A percentile compares a stretch with the other conserved stretches of the same genome.
Evolutionary conservation across 2,113 vertebrate species (phyloP).

Genomic region (Leucoraja erinaceus): DNA sequence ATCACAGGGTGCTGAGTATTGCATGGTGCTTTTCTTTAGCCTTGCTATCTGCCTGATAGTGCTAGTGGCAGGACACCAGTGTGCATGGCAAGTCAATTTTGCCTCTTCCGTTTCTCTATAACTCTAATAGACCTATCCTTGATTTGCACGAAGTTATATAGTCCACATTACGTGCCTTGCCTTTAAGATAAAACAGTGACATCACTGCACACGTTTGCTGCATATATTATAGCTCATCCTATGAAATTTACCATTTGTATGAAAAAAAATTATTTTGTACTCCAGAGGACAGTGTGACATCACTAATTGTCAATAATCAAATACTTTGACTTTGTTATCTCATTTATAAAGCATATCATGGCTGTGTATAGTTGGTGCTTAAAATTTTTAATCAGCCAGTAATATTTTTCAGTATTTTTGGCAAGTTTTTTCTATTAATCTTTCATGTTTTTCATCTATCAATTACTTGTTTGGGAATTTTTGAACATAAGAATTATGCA

Average conservation of each 20-base stretch:
- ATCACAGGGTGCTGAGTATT: slow-evolving; percentile 69
- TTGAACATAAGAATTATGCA: slow-evolving; percentile 99
- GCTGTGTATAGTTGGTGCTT: slow-evolving; percentile 99
- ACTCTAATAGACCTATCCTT: slow-evolving; percentile 78
- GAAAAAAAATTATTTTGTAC: slow-evolving; percentile 95
- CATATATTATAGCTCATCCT: slow-evolving; percentile 92
- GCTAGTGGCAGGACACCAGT: slow-evolving; percentile 62
- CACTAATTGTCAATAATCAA: slow-evolving; percentile 87
- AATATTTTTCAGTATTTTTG: slow-evolving; percentile 92
- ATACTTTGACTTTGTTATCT: slow-evolving; percentile 94
- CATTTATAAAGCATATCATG: slow-evolving; percentile 99
- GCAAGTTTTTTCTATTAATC: slow-evolving; percentile 79
- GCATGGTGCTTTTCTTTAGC: slow-evolving; percentile 71
- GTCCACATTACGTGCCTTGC: slow-evolving; percentile 99
- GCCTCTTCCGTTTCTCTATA: slow-evolving; percentile 75
- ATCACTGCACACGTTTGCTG: slow-evolving; percentile 99
- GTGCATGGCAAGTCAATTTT: slow-evolving; percentile 72
- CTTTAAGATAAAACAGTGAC: slow-evolving; percentile 88
- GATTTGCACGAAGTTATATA: slow-evolving; percentile 99
- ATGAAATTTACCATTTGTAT: slow-evolving; percentile 97
- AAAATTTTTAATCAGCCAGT: slow-evolving; percentile 98
- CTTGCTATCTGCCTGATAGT: slow-evolving; percentile 64
- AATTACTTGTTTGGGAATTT: slow-evolving; percentile 92
- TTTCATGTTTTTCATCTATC: slow-evolving; percentile 94
- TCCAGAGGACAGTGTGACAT: slow-evolving; percentile 89